phyloP scores from a whole-genome alignment of 1,140 invertebrate species.

The Psix sp. region DNA sequence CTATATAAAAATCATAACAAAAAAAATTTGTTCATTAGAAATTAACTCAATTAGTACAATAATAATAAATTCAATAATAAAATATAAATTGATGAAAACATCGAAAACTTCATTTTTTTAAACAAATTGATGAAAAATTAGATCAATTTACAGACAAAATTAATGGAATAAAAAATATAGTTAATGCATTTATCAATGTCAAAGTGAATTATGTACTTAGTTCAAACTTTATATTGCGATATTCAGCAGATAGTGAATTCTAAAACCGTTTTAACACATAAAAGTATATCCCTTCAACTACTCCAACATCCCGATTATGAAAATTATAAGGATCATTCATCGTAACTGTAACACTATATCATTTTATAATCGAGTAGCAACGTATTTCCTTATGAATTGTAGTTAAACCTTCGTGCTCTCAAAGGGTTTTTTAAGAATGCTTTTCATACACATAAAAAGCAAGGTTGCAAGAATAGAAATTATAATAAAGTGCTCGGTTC shows the following conservation, averaged over 20 bases:
- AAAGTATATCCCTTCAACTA: conserved; percentile 14
- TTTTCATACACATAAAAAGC: neutral
- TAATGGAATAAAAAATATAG: conserved; percentile 34
- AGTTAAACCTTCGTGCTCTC: conserved; percentile 33
- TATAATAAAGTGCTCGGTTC: conserved; percentile 14
- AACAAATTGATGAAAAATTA: conserved; percentile 1
- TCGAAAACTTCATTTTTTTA: too few relatives aligned
- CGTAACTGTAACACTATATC: conserved; percentile 50
- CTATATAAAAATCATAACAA: too few relatives aligned
- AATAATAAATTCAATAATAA: too few relatives aligned
- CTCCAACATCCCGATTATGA: conserved; percentile 40
- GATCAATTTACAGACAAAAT: conserved; percentile 15
- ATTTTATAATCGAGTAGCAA: conserved; percentile 34
- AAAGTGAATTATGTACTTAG: conserved; percentile 33
- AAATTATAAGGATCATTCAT: conserved; percentile 58
- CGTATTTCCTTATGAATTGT: conserved; percentile 34
- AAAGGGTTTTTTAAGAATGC: conserved; percentile 9
- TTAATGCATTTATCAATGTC: conserved; percentile 45
- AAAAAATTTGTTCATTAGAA: too few relatives aligned
- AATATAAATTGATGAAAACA: too few relatives aligned
- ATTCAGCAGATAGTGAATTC: conserved; percentile 34
- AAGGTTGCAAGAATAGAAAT: too few relatives aligned
- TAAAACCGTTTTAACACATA: conserved; percentile 15
- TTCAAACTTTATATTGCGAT: conserved; percentile 32
- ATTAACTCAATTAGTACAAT: too few relatives aligned